These are phyloP conservation scores for Channa striata DNA, from an alignment of 2,797 vertebrate genomes.

Conservation along the genomic window DNA sequence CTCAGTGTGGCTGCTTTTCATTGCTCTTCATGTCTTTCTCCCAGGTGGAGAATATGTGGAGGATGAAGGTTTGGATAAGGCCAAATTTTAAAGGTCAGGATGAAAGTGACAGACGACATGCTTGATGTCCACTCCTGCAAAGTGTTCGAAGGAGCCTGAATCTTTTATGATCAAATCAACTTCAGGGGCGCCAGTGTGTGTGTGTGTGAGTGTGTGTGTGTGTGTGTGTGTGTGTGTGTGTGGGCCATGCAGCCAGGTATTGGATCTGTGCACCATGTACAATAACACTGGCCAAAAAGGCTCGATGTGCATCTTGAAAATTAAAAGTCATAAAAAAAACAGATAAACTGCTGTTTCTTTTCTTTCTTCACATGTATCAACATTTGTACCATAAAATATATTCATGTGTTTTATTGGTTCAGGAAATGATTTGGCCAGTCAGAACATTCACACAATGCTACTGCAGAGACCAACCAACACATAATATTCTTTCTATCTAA, in stretches of 20 bases:
- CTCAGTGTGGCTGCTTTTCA: neutral
- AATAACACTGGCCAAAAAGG: slow-evolving; percentile 36
- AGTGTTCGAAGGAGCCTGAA: slow-evolving; percentile 79
- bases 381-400: too few relatives aligned
- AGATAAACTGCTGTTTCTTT: too few relatives aligned
- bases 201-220: slow-evolving; percentile 86
- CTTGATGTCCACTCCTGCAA: slow-evolving; percentile 74
- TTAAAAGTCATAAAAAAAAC: slow-evolving; percentile 23
- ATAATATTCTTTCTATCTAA: too few relatives aligned
- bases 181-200: slow-evolving; percentile 87
- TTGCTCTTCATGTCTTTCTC: neutral
- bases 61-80: slow-evolving; percentile 85
- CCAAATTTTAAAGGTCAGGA: slow-evolving; percentile 84
- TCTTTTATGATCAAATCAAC: slow-evolving; percentile 81
- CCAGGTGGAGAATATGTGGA: slow-evolving; percentile 65
- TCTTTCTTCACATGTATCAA: too few relatives aligned
- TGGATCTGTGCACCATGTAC: slow-evolving; percentile 83
- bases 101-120: slow-evolving; percentile 72
- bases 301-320: slow-evolving; percentile 8
- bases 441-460: too few relatives aligned
- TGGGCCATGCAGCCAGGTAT: slow-evolving; percentile 79
- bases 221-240: slow-evolving; percentile 86
- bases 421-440: too few relatives aligned
- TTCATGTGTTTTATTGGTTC: too few relatives aligned
- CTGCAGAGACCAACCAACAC: too few relatives aligned